Evolutionary conservation across 2,113 vertebrate species (phyloP).

Genomic region (Acanthochromis polyacanthus): DNA sequence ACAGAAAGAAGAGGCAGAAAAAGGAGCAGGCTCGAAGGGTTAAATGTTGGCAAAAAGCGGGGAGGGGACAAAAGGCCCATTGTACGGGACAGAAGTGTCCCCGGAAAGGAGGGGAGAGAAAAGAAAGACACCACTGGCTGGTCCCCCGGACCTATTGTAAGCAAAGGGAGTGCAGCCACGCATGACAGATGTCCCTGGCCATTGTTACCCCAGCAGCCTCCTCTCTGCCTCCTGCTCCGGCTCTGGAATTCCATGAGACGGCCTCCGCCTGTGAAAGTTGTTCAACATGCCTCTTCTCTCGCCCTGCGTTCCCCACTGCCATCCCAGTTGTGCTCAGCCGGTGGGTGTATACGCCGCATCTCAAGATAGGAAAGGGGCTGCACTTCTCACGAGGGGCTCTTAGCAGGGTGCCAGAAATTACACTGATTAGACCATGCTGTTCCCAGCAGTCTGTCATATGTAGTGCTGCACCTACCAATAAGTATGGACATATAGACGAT

Average conservation of each 20-base stretch:
- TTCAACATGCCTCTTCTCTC: constrained; percentile 40
- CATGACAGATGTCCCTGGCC: constrained; percentile 86
- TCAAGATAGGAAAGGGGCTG: constrained; percentile 25
- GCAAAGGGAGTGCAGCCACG: constrained; percentile 84
- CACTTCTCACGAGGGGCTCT: constrained; percentile 40
- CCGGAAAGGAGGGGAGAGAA: constrained; percentile 83
- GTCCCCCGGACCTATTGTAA: constrained; percentile 82
- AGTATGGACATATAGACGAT: neutral
- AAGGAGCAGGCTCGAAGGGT: constrained; percentile 81
- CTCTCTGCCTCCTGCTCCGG: constrained; percentile 78
- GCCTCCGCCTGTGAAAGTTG: constrained; percentile 65
- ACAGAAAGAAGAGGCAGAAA: constrained; percentile 78
- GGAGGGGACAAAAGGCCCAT: constrained; percentile 83
- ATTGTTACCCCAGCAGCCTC: constrained; percentile 84
- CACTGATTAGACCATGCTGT: constrained; percentile 37
- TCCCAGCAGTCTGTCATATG: constrained; percentile 62
- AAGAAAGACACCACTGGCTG: constrained; percentile 84
- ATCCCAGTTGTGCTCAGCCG: neutral
- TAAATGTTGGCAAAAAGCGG: constrained; percentile 83
- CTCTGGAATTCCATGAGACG: constrained; percentile 80
- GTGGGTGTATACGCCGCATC: constrained; percentile 10
- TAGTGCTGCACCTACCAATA: constrained; percentile 18
- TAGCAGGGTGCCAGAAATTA: constrained; percentile 58
- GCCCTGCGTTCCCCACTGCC: constrained; percentile 11
- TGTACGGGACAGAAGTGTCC: constrained; percentile 84